phyloP scores from a whole-genome alignment of 1,140 invertebrate species.

The Drosophila novamexicana region DNA sequence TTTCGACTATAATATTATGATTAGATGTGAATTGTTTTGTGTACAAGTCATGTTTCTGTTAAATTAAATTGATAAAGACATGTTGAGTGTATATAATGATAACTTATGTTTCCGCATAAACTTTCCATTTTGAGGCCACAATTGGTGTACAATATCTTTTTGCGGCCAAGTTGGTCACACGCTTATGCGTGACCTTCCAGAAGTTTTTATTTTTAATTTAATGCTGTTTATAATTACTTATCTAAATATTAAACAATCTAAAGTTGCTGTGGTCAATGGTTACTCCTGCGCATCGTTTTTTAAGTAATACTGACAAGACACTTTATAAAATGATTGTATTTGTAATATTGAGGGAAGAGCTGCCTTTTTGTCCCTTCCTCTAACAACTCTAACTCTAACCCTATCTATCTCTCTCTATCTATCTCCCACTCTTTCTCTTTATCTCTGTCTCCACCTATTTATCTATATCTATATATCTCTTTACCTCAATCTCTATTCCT shows the following conservation, averaged over 20 bases:
- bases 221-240: not conserved
- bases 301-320: not conserved
- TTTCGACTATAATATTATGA: slow-evolving; percentile 6
- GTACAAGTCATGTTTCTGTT: slow-evolving; percentile 7
- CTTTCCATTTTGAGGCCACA: slow-evolving; percentile 9
- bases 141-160: not conserved
- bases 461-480: no score
- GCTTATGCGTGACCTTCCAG: not conserved
- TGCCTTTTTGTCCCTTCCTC: no score
- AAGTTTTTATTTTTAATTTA: not conserved
- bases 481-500: no score
- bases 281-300: not conserved
- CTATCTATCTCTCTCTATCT: no score
- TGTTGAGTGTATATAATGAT: slow-evolving; percentile 14
- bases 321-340: not conserved
- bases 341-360: no score
- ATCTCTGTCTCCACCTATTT: no score
- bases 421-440: no score
- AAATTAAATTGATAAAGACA: slow-evolving; percentile 17
- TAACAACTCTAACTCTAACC: no score
- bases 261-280: not conserved
- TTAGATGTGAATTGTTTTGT: slow-evolving; percentile 17
- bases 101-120: not conserved
- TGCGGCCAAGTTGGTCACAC: slow-evolving; percentile 1
- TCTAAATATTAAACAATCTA: not conserved